A percentile compares a stretch with the other conserved stretches of the same genome.
These are phyloP conservation scores for Mesorhabditis belari DNA, from an alignment of 2,888 invertebrate genomes.

Conservation along the genomic window DNA sequence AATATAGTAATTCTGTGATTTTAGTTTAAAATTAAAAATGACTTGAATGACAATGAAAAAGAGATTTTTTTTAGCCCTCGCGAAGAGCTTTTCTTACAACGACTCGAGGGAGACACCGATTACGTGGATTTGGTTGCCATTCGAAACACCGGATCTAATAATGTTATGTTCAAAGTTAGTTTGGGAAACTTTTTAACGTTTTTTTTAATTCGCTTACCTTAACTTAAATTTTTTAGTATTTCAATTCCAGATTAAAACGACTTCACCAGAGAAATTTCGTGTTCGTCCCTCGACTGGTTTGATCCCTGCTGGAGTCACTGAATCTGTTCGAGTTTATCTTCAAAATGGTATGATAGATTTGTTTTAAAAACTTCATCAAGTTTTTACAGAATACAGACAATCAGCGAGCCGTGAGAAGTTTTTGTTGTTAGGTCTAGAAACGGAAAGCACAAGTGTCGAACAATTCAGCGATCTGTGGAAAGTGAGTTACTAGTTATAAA, in stretches of 20 bases:
- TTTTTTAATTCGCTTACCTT: not conserved
- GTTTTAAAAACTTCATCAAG: not conserved
- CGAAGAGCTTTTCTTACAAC: constrained; percentile 28
- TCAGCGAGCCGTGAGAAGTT: constrained; percentile 38
- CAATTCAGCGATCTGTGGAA: constrained; percentile 30
- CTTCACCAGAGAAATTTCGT: constrained; percentile 86
- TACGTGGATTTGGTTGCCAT: constrained; percentile 32
- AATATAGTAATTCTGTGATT: too few species aligned
- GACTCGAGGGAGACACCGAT: constrained; percentile 30
- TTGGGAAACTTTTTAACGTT: not conserved
- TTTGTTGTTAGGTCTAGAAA: constrained; percentile 33
- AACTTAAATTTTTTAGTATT: not conserved
- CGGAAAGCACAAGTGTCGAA: constrained; percentile 22
- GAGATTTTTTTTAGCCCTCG: constrained; percentile 20
- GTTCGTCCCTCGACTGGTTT: constrained; percentile 68
- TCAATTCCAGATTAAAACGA: constrained; percentile 77
- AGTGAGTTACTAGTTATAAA: too few species aligned
- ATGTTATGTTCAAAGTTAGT: constrained; percentile 58
- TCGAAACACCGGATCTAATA: constrained; percentile 23
- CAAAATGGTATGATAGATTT: constrained; percentile 29
- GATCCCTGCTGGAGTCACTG: constrained; percentile 28
- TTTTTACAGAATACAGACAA: constrained; percentile 32
- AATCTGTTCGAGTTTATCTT: constrained; percentile 34
- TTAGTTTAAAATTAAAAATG: too few species aligned
- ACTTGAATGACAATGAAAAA: too few species aligned